Percentiles rank a stretch among this genome's conserved stretches.
Evolutionary conservation across 2,888 invertebrate genomes (phyloP).

Genomic region (Synergus umbraculus): DNA sequence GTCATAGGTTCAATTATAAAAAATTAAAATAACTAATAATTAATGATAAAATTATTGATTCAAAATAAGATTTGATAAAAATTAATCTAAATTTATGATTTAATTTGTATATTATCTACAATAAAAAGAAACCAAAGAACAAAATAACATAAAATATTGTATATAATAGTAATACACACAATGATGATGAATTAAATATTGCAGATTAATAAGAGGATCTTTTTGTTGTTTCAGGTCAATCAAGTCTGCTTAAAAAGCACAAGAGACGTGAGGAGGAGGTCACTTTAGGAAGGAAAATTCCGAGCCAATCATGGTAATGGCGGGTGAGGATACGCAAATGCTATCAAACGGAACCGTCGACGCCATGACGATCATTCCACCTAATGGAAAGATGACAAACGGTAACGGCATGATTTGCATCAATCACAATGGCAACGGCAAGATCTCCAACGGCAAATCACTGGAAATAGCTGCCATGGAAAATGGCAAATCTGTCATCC

Average conservation of each 20-base stretch:
- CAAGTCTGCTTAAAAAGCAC: not conserved
- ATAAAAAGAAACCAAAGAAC: too few relatives aligned
- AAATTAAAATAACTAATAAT: too few relatives aligned
- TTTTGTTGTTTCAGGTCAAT: not conserved
- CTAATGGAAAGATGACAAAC: constrained; percentile 67
- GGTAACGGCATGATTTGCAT: constrained; percentile 70
- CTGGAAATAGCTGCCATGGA: constrained; percentile 66
- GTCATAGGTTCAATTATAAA: too few relatives aligned
- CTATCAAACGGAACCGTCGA: constrained; percentile 69
- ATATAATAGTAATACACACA: too few relatives aligned
- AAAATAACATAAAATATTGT: too few relatives aligned
- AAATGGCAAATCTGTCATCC: constrained; percentile 68
- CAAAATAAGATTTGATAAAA: too few relatives aligned
- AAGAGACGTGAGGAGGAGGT: constrained; percentile 17
- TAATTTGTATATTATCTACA: too few relatives aligned
- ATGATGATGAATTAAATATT: not conserved
- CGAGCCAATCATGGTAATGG: constrained; percentile 60
- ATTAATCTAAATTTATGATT: too few relatives aligned
- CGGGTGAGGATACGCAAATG: constrained; percentile 71
- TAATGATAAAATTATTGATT: too few relatives aligned
- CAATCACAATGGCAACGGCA: constrained; percentile 71
- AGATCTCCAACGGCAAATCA: constrained; percentile 69
- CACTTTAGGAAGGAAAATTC: not conserved
- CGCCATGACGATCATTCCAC: constrained; percentile 71
- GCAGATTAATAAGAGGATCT: not conserved